Conservation (phyloP, 2,113 vertebrate species). For the Pterocles gutturalis region DNA sequence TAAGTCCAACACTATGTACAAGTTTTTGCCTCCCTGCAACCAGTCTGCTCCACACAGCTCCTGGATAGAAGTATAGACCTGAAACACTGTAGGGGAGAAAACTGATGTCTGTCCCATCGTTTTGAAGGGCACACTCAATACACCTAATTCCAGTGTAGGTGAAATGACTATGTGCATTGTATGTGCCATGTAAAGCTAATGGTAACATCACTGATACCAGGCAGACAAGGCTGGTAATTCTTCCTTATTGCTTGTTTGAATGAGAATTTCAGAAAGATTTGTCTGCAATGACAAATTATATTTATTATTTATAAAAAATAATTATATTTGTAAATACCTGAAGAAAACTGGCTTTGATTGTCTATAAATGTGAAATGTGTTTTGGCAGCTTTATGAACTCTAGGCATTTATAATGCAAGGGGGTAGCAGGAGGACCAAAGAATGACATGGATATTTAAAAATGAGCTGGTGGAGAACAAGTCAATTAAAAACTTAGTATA, state of each 20-base stretch:
- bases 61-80: neutral
- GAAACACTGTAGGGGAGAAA: neutral
- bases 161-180: accelerated
- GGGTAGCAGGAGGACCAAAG: neutral
- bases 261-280: neutral
- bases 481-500: neutral
- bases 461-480: neutral
- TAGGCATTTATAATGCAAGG: neutral
- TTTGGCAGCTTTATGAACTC: neutral
- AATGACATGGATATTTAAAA: neutral
- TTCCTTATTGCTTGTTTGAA: neutral
- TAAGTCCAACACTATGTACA: accelerated
- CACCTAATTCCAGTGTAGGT: neutral
- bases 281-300: neutral
- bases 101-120: neutral
- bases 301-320: no score
- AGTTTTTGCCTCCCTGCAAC: neutral
- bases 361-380: neutral
- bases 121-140: neutral
- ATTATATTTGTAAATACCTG: neutral
- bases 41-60: neutral
- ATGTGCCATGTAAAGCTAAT: neutral
- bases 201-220: neutral
- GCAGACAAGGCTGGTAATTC: neutral
- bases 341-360: neutral